Percentiles rank a stretch among this genome's conserved stretches.
Conservation (phyloP, 1,140 invertebrate species). For the Heliconius congener region DNA sequence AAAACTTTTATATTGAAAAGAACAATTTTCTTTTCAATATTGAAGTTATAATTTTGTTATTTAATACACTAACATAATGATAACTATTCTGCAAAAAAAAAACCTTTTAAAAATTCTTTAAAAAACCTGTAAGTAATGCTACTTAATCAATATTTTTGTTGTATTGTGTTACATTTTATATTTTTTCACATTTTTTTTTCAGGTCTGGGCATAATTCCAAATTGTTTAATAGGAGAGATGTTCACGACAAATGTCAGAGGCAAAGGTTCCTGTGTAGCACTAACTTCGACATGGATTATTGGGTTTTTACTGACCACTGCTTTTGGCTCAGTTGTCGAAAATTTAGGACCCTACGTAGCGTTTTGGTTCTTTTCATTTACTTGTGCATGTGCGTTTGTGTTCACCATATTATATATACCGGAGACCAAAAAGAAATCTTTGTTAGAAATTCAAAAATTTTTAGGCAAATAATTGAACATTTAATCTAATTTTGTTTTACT, state of each 20-base stretch:
- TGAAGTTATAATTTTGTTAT: no score
- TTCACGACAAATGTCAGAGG: slow-evolving; percentile 34
- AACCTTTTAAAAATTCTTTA: no score
- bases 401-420: slow-evolving; percentile 40
- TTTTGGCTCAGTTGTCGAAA: slow-evolving; percentile 37
- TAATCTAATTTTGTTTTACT: not conserved
- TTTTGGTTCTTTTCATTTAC: slow-evolving; percentile 46
- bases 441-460: slow-evolving; percentile 40
- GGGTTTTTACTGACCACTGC: slow-evolving; percentile 35
- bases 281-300: slow-evolving; percentile 28
- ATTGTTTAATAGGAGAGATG: slow-evolving; percentile 34
- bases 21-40: no score
- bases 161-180: no score
- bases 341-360: slow-evolving; percentile 28
- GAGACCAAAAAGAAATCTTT: slow-evolving; percentile 43
- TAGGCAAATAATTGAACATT: slow-evolving; percentile 1
- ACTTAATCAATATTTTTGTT: no score
- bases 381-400: slow-evolving; percentile 30
- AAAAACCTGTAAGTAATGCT: no score
- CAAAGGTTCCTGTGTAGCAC: slow-evolving; percentile 28
- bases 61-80: no score
- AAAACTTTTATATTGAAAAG: no score
- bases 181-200: slow-evolving; percentile 20
- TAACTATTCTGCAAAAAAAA: no score
- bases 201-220: slow-evolving; percentile 38